phyloP scores from a whole-genome alignment of 2,113 vertebrate genomes.

The Girardinichthys multiradiatus region DNA sequence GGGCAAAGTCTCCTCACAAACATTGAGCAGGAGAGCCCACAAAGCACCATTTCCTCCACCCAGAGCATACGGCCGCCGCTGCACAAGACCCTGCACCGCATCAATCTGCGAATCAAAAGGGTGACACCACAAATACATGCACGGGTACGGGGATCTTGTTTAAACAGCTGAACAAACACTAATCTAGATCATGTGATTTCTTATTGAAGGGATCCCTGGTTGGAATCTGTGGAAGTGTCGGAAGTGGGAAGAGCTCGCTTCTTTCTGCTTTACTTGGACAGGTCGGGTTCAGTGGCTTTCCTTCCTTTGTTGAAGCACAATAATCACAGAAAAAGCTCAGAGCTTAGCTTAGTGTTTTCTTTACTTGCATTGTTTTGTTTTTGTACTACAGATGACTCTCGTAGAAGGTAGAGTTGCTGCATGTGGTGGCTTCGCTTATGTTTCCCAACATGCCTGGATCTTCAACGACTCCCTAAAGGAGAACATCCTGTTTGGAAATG shows the following conservation, averaged over 20 bases:
- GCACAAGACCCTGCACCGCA: conserved; percentile 79
- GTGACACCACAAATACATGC: conserved; percentile 52
- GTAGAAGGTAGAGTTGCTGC: conserved; percentile 80
- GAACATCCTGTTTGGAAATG: conserved; percentile 84
- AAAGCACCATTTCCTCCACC: conserved; percentile 81
- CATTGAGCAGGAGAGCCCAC: conserved; percentile 83
- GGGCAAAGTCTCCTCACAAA: conserved; percentile 77
- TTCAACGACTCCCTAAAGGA: conserved; percentile 83
- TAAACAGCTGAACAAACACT: neutral
- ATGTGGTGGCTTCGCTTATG: conserved; percentile 79
- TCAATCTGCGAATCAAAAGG: conserved; percentile 77
- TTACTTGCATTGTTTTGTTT: neutral
- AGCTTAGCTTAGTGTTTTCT: neutral
- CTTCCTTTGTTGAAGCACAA: neutral
- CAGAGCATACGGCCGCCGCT: conserved; percentile 75
- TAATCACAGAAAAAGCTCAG: neutral
- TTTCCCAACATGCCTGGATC: conserved; percentile 86
- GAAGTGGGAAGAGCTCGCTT: conserved; percentile 85
- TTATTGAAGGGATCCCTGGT: conserved; percentile 78
- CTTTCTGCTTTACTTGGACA: conserved; percentile 85
- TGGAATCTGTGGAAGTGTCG: conserved; percentile 84
- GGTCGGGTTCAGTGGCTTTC: conserved; percentile 66
- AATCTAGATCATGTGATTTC: neutral
- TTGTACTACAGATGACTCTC: conserved; percentile 79
- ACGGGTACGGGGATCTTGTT: no score